Percentiles rank a stretch among this genome's conserved stretches.
Conservation (phyloP, 2,113 vertebrate species). For the Crotalus tigris region DNA sequence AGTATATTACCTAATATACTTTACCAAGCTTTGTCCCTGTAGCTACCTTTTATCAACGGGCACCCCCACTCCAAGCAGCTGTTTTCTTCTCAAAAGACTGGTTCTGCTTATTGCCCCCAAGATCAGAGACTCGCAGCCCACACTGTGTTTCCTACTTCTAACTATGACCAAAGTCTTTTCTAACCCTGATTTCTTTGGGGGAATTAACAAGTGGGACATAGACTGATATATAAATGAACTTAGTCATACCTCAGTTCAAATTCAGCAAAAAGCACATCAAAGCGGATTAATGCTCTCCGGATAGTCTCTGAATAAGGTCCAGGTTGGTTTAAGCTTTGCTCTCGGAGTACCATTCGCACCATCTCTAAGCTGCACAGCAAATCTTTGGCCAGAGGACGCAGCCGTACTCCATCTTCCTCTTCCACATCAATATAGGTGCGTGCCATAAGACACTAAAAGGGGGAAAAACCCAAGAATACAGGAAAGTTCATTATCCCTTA, state of each 20-base stretch:
- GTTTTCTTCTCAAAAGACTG: not conserved
- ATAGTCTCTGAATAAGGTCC: slow-evolving; percentile 52
- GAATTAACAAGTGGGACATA: not conserved
- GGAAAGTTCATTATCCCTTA: not conserved
- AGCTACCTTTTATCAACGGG: not conserved
- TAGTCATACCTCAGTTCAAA: slow-evolving; percentile 68
- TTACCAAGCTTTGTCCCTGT: not conserved
- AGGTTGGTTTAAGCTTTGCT: slow-evolving; percentile 70
- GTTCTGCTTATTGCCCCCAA: not conserved
- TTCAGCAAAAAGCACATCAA: slow-evolving; percentile 66
- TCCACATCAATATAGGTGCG: slow-evolving; percentile 70
- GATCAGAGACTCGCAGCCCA: not conserved
- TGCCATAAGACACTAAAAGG: slow-evolving; percentile 64
- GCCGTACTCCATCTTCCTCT: slow-evolving; percentile 54
- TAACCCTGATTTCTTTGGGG: not conserved
- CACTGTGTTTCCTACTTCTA: not conserved
- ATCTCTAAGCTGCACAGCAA: slow-evolving; percentile 68
- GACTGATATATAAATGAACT: not conserved
- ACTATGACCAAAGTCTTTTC: not conserved
- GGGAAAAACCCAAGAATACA: not conserved
- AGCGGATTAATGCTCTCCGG: slow-evolving; percentile 60
- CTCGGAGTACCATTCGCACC: slow-evolving; percentile 62
- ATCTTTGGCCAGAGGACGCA: slow-evolving; percentile 67
- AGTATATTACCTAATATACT: not conserved
- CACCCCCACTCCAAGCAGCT: not conserved